Evolutionary conservation across 1,140 invertebrate species (phyloP).

Genomic region (Magallana gigas): DNA sequence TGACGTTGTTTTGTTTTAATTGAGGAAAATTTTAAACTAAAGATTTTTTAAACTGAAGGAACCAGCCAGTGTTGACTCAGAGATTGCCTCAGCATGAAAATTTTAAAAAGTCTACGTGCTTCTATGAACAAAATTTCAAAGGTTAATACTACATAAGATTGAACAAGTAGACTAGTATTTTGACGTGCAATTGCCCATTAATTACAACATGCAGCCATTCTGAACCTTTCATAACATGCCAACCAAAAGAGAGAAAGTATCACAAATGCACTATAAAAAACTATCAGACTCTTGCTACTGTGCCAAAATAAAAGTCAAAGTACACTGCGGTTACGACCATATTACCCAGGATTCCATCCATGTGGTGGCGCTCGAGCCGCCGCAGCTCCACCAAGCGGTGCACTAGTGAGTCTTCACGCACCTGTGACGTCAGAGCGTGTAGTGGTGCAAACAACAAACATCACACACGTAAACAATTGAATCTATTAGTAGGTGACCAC

Average conservation of each 20-base stretch:
- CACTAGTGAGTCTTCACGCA: conserved; percentile 44
- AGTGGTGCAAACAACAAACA: not conserved
- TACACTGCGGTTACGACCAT: not conserved
- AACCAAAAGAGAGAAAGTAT: not conserved
- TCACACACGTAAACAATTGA: not conserved
- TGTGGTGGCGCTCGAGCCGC: conserved; percentile 37
- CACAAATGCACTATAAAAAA: conserved; percentile 34
- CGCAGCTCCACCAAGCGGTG: conserved; percentile 41
- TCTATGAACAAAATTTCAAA: no score
- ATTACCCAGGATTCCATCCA: conserved; percentile 50
- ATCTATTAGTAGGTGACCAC: no score
- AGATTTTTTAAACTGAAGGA: not conserved
- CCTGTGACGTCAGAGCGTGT: conserved; percentile 15
- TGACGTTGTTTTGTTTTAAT: not conserved
- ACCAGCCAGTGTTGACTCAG: no score
- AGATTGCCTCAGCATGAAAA: no score
- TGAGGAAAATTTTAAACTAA: not conserved
- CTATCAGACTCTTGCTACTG: not conserved
- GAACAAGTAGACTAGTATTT: no score
- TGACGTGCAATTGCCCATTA: not conserved
- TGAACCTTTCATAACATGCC: not conserved
- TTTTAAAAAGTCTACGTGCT: no score
- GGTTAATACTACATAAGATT: no score
- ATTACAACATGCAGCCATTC: not conserved
- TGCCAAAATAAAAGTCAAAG: conserved; percentile 9